Evolutionary conservation across 2,888 invertebrate species (phyloP), one percentile per base, ranked within the genome.

Genomic region (Thereva unica): DNA sequence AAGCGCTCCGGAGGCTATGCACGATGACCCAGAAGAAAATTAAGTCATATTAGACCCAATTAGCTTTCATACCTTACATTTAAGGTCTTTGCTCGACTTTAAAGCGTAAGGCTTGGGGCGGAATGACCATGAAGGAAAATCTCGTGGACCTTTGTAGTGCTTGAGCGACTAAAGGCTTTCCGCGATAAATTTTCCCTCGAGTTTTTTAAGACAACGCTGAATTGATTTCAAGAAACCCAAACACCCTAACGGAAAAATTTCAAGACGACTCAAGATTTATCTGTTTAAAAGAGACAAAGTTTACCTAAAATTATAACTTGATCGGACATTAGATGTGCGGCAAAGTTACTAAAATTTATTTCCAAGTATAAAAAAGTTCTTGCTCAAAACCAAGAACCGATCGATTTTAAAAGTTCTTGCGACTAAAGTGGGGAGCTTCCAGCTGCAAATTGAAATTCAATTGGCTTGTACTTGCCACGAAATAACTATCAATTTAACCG

Each of bases 31-130:
- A 45, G 41, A 41, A 45, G 61, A 61, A 41, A 61, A 61, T 61
- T 61, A 61, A 50, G 61, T 49, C 41, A 23, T 61, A 50, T 61
- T 61, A 61, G 49, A 61, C 50, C 61, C 61, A 61, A 61, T 61
- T 61, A 61, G 61, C 41, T 50, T 61, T 61, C 50, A 2, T 49
- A 61, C 41, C 50, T 61, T 61, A 41, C 23, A n/a, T 23, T 9
- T n/a, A 41, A 47, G 50, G 50, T 42, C 8, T 9, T n/a, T 53
- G 23, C 23, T 23, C 1, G 23, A 23, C 23, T 50, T 23, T 23
- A 23, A 6, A 23, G 50, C 23, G 10, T 50, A 42, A 50, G 23
- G 23, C 50, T 34, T 7, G 5, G 23, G 50, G 34, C 34, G 34
- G 35, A 10, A 50, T 50, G 50, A 50, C 50, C 50, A 50, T 50